Base-by-base conservation (phyloP, 2,113 vertebrate genomes). In the Chloropsis cyanopogon region DNA sequence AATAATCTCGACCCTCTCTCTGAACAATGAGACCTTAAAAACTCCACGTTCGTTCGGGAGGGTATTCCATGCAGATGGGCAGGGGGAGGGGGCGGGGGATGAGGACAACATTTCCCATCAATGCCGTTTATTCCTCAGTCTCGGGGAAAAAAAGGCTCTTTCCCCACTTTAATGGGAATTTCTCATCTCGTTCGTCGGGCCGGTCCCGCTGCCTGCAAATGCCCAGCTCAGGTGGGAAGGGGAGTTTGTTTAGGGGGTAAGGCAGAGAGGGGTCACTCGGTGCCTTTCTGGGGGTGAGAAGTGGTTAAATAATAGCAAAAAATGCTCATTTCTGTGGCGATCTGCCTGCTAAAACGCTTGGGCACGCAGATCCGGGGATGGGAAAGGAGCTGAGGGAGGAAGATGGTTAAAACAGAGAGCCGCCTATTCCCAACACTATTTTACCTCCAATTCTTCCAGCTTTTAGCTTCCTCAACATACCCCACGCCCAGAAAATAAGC, bases 11-110 rank as follows among this genome's bases (percentile, higher is more conserved):
- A 8, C 79, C 85, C 81, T 93, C 82, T 57, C 60, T 8, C 82
- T 11, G 71, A 96, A 96, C 92, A 96, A 97, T 89, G 90, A 95
- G 93, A 95, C 88, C 91, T 95, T 76, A 90, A 96, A 96, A 69
- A 96, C 63, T 86, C 89, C 82, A 72, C 54, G n/a, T 82, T 60
- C 54, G n/a, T 82, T 60, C 17, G 54, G 37, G 20, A 29, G 77
- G 88, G 94, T 94, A 90, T 88, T 92, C 60, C 68, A 44, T 75
- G 92, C 86, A 84, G 94, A 92, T 1, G 42, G 88, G 83, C 88
- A 88, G 75, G 77, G 61, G 95, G 96, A 85, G 93, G 95, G 86
- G 75, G 75, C 23, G 73, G 82, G 90, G 52, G 91, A 37, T 49
- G n/a, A 70, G 82, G 70, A 49, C 88, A 90, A 71, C 93, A 75